Percentiles rank a stretch among this genome's conserved stretches.
Evolutionary conservation across 2,888 invertebrate genomes (phyloP).

Genomic region (Brachypalpus laphriformis): DNA sequence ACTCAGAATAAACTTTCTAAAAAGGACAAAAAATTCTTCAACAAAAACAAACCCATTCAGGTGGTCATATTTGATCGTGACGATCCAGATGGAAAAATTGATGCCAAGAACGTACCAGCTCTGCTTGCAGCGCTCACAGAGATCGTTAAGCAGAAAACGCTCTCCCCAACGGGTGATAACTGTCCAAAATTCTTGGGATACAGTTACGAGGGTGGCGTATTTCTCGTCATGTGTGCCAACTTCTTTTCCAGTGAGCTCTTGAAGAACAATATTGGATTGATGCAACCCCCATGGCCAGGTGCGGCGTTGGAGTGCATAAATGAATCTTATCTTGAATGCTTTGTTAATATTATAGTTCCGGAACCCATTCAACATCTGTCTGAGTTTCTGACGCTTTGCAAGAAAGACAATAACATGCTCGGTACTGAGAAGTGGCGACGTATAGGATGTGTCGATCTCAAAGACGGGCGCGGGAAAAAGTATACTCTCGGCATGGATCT

Average conservation of each 20-base stretch:
- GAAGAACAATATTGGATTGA: not conserved
- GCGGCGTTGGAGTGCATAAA: not conserved
- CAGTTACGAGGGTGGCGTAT: not conserved
- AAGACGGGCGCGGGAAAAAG: not conserved
- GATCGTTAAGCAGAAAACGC: not conserved
- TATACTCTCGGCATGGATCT: constrained; percentile 11
- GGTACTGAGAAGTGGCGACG: constrained; percentile 8
- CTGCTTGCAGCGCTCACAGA: not conserved
- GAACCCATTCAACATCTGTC: constrained; percentile 18
- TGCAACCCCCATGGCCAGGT: not conserved
- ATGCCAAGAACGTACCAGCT: not conserved
- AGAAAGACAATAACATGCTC: constrained; percentile 15
- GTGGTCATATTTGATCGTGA: not conserved
- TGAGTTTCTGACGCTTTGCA: constrained; percentile 3
- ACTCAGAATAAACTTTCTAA: too few species aligned
- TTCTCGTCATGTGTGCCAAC: not conserved
- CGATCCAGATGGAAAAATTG: not conserved
- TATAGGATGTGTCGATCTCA: not conserved
- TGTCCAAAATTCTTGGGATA: not conserved
- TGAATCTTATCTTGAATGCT: not conserved
- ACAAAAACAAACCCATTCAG: not conserved
- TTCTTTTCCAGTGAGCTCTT: not conserved
- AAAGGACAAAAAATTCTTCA: not conserved
- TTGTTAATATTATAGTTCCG: not conserved
- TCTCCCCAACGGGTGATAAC: not conserved